phyloP scores from a whole-genome alignment of 2,797 vertebrate species.

The Lutra lutra region DNA sequence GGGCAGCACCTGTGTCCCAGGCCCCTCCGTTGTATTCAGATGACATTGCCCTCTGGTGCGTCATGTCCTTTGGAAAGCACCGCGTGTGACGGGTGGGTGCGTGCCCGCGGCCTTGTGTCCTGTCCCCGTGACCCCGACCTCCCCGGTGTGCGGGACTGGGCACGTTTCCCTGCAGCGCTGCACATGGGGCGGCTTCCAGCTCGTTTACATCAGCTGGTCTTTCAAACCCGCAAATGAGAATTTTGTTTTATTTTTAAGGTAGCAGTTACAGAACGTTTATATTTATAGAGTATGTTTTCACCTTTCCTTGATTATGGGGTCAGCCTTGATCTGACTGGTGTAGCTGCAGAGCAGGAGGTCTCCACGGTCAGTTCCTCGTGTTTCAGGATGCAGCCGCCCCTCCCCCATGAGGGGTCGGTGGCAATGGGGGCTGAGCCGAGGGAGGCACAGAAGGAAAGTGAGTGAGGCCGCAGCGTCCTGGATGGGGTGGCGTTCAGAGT shows the following conservation, averaged over 20 bases:
- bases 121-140: not conserved
- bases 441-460: not conserved
- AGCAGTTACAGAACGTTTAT: not conserved
- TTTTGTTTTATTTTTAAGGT: not conserved
- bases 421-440: not conserved
- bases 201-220: not conserved
- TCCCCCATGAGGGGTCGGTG: not conserved
- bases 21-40: not conserved
- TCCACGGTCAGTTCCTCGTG: not conserved
- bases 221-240: not conserved
- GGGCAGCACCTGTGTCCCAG: rapidly evolving
- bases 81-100: rapidly evolving
- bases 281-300: not conserved
- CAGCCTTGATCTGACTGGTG: not conserved
- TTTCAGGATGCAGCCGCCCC: rapidly evolving
- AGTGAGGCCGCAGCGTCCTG: not conserved
- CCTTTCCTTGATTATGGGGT: not conserved
- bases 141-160: not conserved
- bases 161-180: not conserved
- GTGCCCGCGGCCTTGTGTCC: not conserved
- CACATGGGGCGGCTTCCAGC: not conserved
- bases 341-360: constrained; percentile 24
- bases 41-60: not conserved
- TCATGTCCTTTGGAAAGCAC: no score
- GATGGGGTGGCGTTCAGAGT: not conserved